Evolutionary conservation across 2,797 vertebrate species (phyloP).

Genomic region (Lemur catta): DNA sequence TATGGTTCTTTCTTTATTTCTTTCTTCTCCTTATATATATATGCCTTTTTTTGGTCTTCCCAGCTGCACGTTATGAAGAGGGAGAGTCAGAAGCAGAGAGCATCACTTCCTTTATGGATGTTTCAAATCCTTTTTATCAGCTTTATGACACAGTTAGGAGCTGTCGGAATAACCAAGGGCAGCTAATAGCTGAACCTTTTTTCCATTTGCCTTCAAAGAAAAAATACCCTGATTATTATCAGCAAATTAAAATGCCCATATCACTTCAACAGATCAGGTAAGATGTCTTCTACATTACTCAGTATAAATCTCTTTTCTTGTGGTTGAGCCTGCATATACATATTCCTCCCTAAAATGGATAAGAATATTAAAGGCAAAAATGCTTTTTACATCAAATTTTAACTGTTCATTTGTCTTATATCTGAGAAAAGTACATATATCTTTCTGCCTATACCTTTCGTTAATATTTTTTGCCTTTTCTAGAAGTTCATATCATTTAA

Average conservation of each 20-base stretch:
- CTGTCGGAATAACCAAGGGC: constrained; percentile 95
- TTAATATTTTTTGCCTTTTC: constrained; percentile 17
- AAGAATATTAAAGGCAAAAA: constrained; percentile 32
- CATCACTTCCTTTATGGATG: constrained; percentile 95
- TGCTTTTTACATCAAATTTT: not conserved
- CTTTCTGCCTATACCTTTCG: not conserved
- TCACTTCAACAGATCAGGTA: constrained; percentile 97
- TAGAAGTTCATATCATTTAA: not conserved
- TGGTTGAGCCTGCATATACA: not conserved
- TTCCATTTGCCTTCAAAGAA: constrained; percentile 97
- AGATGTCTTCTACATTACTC: constrained; percentile 45
- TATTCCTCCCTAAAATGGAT: constrained; percentile 21
- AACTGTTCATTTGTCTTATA: constrained; percentile 43
- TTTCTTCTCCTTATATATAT: constrained; percentile 26
- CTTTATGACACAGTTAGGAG: constrained; percentile 95
- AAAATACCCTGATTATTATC: constrained; percentile 98
- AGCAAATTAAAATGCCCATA: constrained; percentile 95
- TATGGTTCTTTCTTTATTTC: constrained; percentile 23
- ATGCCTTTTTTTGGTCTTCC: constrained; percentile 49
- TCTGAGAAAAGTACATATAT: not conserved
- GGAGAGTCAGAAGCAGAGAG: constrained; percentile 97
- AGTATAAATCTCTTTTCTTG: not conserved
- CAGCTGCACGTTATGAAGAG: constrained; percentile 96
- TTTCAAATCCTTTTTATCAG: constrained; percentile 96
- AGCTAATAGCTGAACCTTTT: constrained; percentile 97